Evolutionary conservation across 2,888 invertebrate genomes (phyloP).

Genomic region (Sepiola atlantica): DNA sequence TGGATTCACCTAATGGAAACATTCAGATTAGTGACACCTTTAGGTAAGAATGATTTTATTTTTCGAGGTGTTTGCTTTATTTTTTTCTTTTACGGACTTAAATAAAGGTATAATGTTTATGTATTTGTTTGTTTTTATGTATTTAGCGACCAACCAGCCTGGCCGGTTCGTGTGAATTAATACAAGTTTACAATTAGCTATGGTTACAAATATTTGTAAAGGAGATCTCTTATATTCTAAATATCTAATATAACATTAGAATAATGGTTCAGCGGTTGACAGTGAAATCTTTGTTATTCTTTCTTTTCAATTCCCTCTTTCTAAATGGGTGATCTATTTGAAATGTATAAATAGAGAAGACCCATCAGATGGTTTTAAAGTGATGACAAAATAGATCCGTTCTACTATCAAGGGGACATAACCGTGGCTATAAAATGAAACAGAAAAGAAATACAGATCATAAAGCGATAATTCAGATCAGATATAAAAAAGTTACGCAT

Average conservation of each 20-base stretch:
- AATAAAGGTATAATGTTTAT: neutral
- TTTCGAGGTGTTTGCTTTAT: neutral
- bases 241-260: neutral
- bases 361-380: neutral
- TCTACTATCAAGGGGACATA: neutral
- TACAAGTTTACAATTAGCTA: neutral
- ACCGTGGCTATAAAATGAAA: neutral
- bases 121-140: neutral
- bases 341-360: neutral
- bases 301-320: neutral
- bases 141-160: neutral
- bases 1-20: neutral
- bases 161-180: neutral
- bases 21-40: neutral
- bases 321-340: neutral
- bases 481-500: neutral
- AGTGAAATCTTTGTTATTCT: neutral
- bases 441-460: neutral
- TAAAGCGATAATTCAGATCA: neutral
- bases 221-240: neutral
- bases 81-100: neutral
- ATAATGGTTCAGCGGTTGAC: neutral
- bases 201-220: neutral
- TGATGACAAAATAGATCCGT: neutral
- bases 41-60: neutral